phyloP scores from a whole-genome alignment of 2,113 vertebrate genomes.

The Oryzias curvinotus region DNA sequence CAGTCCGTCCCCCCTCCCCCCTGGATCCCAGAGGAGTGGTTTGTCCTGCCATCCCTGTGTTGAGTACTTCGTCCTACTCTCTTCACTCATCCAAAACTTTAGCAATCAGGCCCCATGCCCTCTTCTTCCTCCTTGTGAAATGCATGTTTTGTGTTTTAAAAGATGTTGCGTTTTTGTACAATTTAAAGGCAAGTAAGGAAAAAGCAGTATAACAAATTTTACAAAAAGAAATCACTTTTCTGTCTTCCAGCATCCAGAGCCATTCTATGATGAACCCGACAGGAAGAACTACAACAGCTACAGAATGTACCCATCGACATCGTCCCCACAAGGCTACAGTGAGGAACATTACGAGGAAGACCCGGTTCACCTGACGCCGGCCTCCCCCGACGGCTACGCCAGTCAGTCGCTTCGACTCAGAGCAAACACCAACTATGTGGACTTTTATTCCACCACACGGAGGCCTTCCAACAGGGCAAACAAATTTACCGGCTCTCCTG shows the following conservation, averaged over 20 bases:
- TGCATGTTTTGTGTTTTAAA: too few relatives aligned
- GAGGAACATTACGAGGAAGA: slow-evolving; percentile 93
- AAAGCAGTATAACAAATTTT: too few relatives aligned
- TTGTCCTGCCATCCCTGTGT: too few relatives aligned
- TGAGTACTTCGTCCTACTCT: too few relatives aligned
- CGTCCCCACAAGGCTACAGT: slow-evolving; percentile 91
- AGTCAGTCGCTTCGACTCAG: slow-evolving; percentile 86
- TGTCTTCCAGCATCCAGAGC: slow-evolving; percentile 82
- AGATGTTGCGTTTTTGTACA: too few relatives aligned
- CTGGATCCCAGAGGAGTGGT: too few relatives aligned
- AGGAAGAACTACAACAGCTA: slow-evolving; percentile 92
- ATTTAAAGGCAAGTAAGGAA: too few relatives aligned
- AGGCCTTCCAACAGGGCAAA: slow-evolving; percentile 92
- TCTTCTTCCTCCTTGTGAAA: too few relatives aligned
- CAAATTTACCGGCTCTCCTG: slow-evolving; percentile 95
- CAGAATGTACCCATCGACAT: slow-evolving; percentile 90
- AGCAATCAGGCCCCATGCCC: too few relatives aligned
- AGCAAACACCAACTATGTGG: slow-evolving; percentile 96
- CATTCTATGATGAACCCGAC: slow-evolving; percentile 91
- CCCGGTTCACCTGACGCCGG: slow-evolving; percentile 81
- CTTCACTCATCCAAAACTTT: too few relatives aligned
- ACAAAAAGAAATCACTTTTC: neutral
- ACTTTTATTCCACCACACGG: slow-evolving; percentile 97
- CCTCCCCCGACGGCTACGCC: slow-evolving; percentile 81
- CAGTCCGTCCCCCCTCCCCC: too few relatives aligned